Conservation (phyloP, 2,888 invertebrate species). For the Lypha dubia region DNA sequence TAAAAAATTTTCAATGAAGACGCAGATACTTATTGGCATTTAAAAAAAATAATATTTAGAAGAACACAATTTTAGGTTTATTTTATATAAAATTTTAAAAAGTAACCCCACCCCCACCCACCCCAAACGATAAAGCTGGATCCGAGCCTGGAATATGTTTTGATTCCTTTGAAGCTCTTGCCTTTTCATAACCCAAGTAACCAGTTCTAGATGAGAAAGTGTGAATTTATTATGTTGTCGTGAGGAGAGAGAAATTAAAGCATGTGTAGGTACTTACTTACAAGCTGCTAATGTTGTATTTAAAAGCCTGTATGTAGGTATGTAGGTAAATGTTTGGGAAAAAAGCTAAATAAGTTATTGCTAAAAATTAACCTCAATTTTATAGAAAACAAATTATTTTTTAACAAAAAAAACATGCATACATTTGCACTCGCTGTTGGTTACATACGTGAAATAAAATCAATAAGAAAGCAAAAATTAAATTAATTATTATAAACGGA, state of each 20-base stretch:
- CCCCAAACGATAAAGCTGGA: too few species aligned
- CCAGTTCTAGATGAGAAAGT: constrained; percentile 71
- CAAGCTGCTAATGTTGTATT: constrained; percentile 30
- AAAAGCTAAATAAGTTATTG: constrained; percentile 12
- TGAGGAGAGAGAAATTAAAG: constrained; percentile 51
- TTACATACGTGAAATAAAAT: constrained; percentile 7
- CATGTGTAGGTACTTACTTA: constrained; percentile 15
- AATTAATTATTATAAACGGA: constrained; percentile 33
- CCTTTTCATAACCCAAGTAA: constrained; percentile 51
- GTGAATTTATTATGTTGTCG: constrained; percentile 59
- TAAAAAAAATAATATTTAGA: too few species aligned
- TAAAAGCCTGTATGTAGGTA: constrained; percentile 5
- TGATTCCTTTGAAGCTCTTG: constrained; percentile 34
- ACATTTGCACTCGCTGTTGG: neutral
- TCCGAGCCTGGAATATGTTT: constrained; percentile 10
- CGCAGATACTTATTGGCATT: too few species aligned
- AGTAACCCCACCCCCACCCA: too few species aligned
- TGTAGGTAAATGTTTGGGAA: neutral
- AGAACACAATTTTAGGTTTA: too few species aligned
- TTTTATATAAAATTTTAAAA: too few species aligned
- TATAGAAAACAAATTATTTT: constrained; percentile 27
- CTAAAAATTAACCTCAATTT: constrained; percentile 58
- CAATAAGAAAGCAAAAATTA: constrained; percentile 24
- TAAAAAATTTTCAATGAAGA: too few species aligned
- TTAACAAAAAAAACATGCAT: constrained; percentile 26